A percentile compares a stretch with the other conserved stretches of the same genome.
These are phyloP conservation scores for Cheilosia urbana DNA, from an alignment of 2,888 invertebrate genomes.

Conservation along the genomic window DNA sequence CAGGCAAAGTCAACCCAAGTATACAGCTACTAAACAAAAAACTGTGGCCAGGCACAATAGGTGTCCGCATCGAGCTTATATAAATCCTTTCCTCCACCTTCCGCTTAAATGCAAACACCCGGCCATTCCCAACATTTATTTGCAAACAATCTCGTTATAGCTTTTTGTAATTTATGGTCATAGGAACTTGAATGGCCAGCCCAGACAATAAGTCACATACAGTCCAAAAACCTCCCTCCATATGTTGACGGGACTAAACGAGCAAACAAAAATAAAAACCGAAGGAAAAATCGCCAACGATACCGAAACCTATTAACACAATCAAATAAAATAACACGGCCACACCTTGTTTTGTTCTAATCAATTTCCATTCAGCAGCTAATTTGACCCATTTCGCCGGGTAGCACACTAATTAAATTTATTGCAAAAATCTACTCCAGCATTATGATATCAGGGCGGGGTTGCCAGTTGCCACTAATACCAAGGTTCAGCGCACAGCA, in stretches of 20 bases:
- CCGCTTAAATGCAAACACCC: not conserved
- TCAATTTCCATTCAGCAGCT: constrained; percentile 66
- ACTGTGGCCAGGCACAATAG: no score
- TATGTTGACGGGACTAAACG: constrained; percentile 4
- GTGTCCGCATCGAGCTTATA: not conserved
- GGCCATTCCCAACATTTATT: constrained; percentile 9
- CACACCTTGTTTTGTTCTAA: constrained; percentile 50
- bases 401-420: constrained; percentile 61
- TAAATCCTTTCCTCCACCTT: not conserved
- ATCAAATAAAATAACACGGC: constrained; percentile 49
- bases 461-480: not conserved
- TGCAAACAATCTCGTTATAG: not conserved
- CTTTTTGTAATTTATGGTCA: constrained; percentile 21
- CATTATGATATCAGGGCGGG: not conserved
- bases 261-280: not conserved
- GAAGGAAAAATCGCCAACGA: constrained; percentile 27
- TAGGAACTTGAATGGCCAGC: not conserved
- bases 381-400: constrained; percentile 52
- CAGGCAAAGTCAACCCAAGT: no score
- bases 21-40: no score
- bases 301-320: constrained; percentile 32
- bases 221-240: not conserved
- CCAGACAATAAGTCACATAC: constrained; percentile 24
- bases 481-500: constrained; percentile 33
- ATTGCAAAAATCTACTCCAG: constrained; percentile 40